Evolutionary conservation across 2,888 invertebrate genomes (phyloP).

Genomic region (Andrena hattorfiana): DNA sequence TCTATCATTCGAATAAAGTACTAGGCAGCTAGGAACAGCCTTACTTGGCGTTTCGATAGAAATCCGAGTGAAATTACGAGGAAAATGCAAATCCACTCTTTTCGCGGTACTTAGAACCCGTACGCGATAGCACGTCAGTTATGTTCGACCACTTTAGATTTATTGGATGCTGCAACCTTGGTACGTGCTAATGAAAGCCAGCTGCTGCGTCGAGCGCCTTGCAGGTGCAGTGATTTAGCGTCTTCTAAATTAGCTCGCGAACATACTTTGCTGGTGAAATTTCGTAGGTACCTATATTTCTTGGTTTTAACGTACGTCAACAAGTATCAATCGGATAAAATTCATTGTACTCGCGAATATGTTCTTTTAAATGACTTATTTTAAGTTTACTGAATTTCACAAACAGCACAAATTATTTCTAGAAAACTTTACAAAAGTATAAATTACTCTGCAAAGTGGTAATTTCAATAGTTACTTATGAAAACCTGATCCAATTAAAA

Average conservation of each 20-base stretch:
- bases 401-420: too few relatives aligned
- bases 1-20: background rate
- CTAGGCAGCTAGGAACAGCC: background rate
- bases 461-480: too few relatives aligned
- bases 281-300: background rate
- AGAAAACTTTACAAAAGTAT: too few relatives aligned
- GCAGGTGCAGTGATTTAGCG: conserved; percentile 59
- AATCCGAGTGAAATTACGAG: background rate
- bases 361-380: too few relatives aligned
- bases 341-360: too few relatives aligned
- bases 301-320: too few relatives aligned
- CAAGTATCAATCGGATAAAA: too few relatives aligned
- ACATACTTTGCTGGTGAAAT: conserved; percentile 10
- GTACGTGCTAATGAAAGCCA: conserved; percentile 52
- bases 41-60: background rate
- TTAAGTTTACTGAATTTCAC: too few relatives aligned
- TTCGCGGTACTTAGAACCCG: background rate
- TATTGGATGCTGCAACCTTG: conserved; percentile 36
- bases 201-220: conserved; percentile 47
- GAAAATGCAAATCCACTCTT: conserved; percentile 14
- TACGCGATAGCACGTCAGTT: background rate
- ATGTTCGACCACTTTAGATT: conserved; percentile 41
- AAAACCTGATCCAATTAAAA: too few relatives aligned
- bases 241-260: conserved; percentile 48
- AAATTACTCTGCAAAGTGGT: too few relatives aligned